Percentiles rank a stretch among this genome's conserved stretches.
Conservation (phyloP, 2,888 invertebrate species). For the Phengaris arion region DNA sequence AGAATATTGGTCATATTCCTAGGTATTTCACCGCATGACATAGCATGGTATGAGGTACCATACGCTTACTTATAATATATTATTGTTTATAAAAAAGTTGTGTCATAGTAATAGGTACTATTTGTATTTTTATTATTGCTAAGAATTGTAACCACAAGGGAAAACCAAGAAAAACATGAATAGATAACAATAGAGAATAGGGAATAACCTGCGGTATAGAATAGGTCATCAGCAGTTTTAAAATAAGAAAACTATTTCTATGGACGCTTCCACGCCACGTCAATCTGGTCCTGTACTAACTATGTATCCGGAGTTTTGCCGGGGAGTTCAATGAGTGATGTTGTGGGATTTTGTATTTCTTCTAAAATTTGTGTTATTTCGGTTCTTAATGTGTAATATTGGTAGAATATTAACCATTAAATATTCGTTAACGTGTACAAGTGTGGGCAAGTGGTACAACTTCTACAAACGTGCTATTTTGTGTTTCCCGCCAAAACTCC, state of each 20-base stretch:
- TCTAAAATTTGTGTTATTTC: no score
- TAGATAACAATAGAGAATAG: no score
- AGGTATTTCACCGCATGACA: not conserved
- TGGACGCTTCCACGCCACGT: not conserved
- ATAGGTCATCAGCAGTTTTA: not conserved
- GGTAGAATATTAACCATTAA: no score
- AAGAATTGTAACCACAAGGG: constrained; percentile 1
- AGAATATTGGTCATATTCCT: not conserved
- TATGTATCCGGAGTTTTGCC: no score
- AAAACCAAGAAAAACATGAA: not conserved
- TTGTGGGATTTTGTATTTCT: no score
- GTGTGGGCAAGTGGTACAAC: no score
- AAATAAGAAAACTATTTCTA: not conserved
- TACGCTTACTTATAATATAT: not conserved
- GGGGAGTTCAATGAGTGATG: no score
- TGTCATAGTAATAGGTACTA: not conserved
- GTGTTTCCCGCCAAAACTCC: no score
- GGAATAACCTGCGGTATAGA: not conserved
- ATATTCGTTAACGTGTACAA: no score
- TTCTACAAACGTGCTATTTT: no score
- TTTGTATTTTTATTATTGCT: constrained; percentile 10
- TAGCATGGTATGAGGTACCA: not conserved
- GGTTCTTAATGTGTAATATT: no score
- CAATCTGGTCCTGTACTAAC: no score
- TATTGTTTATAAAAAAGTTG: not conserved